Evolutionary conservation across 2,888 invertebrate species (phyloP), one percentile per base, ranked within the genome.

Genomic region (Gryllus longicercus): DNA sequence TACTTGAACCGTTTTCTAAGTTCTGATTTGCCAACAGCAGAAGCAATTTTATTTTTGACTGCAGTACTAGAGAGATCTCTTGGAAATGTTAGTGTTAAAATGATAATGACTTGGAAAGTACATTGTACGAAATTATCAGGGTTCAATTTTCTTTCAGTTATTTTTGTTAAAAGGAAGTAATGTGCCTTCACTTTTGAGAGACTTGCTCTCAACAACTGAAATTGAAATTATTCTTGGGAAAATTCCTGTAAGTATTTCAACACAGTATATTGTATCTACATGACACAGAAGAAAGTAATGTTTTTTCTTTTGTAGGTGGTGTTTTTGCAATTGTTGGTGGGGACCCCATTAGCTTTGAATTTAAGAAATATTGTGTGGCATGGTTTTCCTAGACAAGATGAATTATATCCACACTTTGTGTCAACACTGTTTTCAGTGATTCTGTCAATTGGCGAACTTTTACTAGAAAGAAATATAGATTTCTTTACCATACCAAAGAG

Each of bases 361-460:
- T 82, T 90, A 16, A 85, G 90, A 23, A 90, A 90, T 85, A 84
- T 90, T 51, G 85, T 86, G 0, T 90, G 90, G 90, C 90, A 90
- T 86, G 90, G 90, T 10, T 90, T 90, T 83, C 84, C 87, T 0
- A 82, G 85, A n/a, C 85, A 86, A 1, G 83, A 84, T 4, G 89
- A 89, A 82, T 84, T 89, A 78, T 86, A 86, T 38, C 80, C 83
- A 76, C 86, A 86, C 85, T 88, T 86, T 82, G 83, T 83, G 50
- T 82, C 85, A 77, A 84, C 86, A 50, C 83, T 89, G 21, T 80
- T 89, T 49, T 74, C 87, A 49, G 74, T 84, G 23, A 82, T 82
- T 81, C 85, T 83, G 21, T 85, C 86, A 51, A 83, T 87, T 78
- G 86, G 86, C 2, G 79, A 84, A 75, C 51, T 82, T 76, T 77